Percentiles rank a stretch among this genome's conserved stretches.
phyloP scores from a whole-genome alignment of 2,888 invertebrate genomes.

The Cataglyphis rosenhaueri region DNA sequence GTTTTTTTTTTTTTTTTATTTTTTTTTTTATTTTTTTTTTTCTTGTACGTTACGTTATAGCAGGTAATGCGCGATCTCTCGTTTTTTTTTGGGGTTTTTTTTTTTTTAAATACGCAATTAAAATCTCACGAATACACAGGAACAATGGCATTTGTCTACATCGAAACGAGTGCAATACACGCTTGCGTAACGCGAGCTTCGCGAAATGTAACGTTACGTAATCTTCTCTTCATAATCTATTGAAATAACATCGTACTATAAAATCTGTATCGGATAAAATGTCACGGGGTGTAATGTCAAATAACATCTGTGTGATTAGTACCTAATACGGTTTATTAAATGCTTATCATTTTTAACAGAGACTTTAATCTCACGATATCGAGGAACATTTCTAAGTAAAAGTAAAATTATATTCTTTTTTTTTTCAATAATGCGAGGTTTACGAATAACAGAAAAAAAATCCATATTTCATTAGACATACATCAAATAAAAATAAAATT shows the following conservation, averaged over 20 bases:
- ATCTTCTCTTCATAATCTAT: conserved; percentile 20
- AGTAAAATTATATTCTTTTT: background rate
- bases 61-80: background rate
- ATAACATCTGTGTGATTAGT: conserved; percentile 6
- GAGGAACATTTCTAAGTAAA: background rate
- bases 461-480: no score
- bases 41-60: background rate
- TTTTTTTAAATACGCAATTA: conserved; percentile 35
- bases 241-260: background rate
- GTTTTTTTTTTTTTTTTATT: background rate
- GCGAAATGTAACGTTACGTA: conserved; percentile 28
- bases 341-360: conserved; percentile 22
- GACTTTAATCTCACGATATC: conserved; percentile 6
- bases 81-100: background rate
- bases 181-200: background rate
- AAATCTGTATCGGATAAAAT: background rate
- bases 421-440: background rate
- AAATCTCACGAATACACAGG: conserved; percentile 14
- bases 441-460: background rate
- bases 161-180: conserved; percentile 1
- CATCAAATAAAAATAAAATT: no score
- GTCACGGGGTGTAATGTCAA: conserved; percentile 7
- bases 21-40: background rate
- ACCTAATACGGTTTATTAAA: conserved; percentile 15
- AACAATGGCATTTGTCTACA: conserved; percentile 30